These are phyloP conservation scores for Cinclus mexicanus DNA, from an alignment of 2,113 vertebrate species.

Conservation along the genomic window DNA sequence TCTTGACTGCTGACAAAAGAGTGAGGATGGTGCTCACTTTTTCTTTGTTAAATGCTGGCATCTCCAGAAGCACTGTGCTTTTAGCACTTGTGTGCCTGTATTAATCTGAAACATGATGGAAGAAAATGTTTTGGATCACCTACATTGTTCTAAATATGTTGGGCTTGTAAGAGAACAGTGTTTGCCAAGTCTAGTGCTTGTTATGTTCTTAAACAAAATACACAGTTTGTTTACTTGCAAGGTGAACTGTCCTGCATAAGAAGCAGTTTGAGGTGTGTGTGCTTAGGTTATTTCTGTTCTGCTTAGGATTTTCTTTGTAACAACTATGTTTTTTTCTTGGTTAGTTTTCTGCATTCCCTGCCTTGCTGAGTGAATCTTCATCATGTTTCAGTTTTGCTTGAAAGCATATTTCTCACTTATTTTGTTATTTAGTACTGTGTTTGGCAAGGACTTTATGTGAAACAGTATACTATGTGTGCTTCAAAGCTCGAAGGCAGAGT, in stretches of 20 bases:
- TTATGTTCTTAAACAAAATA: neutral
- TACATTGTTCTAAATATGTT: neutral
- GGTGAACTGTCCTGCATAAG: neutral
- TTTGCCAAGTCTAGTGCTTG: neutral
- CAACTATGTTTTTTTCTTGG: neutral
- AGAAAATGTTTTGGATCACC: neutral
- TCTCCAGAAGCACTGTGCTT: neutral
- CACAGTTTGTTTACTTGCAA: neutral
- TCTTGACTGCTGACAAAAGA: neutral
- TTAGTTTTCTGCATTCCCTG: neutral
- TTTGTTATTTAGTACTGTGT: slow-evolving; percentile 33
- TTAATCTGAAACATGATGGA: neutral
- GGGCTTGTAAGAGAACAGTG: neutral
- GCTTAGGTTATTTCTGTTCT: neutral
- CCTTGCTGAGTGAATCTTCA: neutral
- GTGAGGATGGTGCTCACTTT: neutral
- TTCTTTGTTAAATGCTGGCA: neutral
- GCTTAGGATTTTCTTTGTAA: neutral
- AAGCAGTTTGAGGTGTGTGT: neutral
- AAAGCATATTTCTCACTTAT: slow-evolving; percentile 45
- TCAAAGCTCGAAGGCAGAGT: neutral
- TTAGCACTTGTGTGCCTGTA: neutral
- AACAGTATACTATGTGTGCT: neutral
- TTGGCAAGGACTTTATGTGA: neutral
- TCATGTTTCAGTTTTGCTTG: slow-evolving; percentile 13